phyloP scores from a whole-genome alignment of 2,888 invertebrate genomes.

The Drosophila nigricruria region DNA sequence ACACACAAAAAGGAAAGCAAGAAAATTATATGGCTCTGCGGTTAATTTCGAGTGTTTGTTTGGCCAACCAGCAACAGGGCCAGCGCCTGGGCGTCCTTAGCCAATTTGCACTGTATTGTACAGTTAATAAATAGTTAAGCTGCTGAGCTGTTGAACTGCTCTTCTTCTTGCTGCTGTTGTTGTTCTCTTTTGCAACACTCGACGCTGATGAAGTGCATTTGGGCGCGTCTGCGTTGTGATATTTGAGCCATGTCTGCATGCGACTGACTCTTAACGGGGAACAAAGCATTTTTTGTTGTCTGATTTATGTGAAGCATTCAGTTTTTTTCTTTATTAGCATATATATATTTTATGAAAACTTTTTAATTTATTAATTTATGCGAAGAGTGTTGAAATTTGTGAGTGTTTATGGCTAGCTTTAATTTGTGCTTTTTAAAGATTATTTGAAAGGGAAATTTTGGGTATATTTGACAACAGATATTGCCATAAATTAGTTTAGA shows the following conservation, averaged over 20 bases:
- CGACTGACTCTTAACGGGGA: constrained; percentile 8
- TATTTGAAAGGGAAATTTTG: neutral
- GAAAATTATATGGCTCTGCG: constrained; percentile 37
- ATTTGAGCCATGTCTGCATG: constrained; percentile 26
- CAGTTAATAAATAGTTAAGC: constrained; percentile 70
- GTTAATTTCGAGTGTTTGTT: constrained; percentile 59
- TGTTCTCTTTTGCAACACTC: constrained; percentile 15
- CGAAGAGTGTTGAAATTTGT: neutral
- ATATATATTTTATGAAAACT: constrained; percentile 1
- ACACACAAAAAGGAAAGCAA: constrained; percentile 3
- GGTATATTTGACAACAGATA: neutral
- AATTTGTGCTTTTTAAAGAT: neutral
- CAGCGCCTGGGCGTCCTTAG: constrained; percentile 47
- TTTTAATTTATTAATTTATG: constrained; percentile 29
- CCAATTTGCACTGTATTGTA: constrained; percentile 68
- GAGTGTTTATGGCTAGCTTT: neutral
- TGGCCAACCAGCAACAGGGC: constrained; percentile 41
- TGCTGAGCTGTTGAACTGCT: constrained; percentile 18
- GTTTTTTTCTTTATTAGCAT: neutral
- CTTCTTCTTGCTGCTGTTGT: neutral
- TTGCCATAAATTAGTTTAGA: neutral
- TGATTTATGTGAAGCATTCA: constrained; percentile 50
- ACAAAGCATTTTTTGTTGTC: constrained; percentile 10
- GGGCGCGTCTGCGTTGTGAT: constrained; percentile 18
- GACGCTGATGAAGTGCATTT: constrained; percentile 51